These are phyloP conservation scores for Phalacrocorax pelagicus DNA, from an alignment of 2,113 vertebrate genomes.

Conservation along the genomic window DNA sequence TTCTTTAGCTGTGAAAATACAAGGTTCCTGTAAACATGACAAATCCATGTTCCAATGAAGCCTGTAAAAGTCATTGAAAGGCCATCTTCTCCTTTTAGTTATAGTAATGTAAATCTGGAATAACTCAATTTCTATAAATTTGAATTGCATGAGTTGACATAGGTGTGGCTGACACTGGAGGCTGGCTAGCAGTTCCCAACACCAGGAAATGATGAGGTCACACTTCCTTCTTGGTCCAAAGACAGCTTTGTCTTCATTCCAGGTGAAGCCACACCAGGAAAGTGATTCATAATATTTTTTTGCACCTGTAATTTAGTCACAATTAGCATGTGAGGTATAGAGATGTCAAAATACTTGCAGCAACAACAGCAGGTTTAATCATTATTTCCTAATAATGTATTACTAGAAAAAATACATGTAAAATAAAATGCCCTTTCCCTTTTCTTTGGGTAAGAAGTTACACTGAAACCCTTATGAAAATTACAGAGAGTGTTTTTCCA, in stretches of 20 bases:
- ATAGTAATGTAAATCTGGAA: not conserved
- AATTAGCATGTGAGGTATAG: not conserved
- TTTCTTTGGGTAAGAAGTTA: not conserved
- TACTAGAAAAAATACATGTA: not conserved
- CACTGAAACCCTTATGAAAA: not conserved
- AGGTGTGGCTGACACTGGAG: not conserved
- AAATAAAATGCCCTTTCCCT: not conserved
- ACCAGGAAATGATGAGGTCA: conserved; percentile 19
- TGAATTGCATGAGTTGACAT: not conserved
- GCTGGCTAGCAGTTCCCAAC: not conserved
- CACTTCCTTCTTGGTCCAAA: not conserved
- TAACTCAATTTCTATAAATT: not conserved
- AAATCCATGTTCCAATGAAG: not conserved
- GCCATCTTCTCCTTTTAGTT: not conserved
- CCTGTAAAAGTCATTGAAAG: not conserved
- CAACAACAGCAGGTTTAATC: not conserved
- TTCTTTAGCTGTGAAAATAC: not conserved
- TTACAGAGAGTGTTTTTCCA: not conserved
- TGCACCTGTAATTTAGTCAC: not conserved
- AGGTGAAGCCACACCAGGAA: conserved; percentile 2
- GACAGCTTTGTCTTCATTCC: not conserved
- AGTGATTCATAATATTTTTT: not conserved
- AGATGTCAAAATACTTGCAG: not conserved
- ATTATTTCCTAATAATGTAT: not conserved
- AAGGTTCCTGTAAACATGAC: not conserved